These are phyloP conservation scores for Acanthosoma haemorrhoidale DNA, from an alignment of 2,888 invertebrate genomes.

Conservation along the genomic window DNA sequence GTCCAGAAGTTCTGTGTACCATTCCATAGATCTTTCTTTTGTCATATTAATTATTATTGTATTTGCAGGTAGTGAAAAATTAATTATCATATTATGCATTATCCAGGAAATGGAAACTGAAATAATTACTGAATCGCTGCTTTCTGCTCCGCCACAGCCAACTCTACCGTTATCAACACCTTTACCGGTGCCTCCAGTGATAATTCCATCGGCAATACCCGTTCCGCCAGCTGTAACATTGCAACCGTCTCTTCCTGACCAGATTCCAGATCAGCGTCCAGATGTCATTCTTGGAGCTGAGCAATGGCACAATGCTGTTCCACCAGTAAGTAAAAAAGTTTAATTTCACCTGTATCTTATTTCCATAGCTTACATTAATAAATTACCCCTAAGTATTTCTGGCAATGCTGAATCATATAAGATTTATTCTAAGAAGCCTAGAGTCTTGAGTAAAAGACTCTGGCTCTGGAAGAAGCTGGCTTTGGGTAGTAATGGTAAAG, in stretches of 20 bases:
- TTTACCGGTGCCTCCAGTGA: slow-evolving; percentile 10
- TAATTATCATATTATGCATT: background rate
- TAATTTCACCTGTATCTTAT: no score
- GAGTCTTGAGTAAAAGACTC: no score
- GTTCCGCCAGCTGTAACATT: background rate
- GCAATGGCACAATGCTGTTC: slow-evolving; percentile 59
- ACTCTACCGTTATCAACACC: background rate
- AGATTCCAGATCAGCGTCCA: slow-evolving; percentile 46
- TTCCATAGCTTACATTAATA: no score
- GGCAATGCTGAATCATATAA: no score
- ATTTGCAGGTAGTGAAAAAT: background rate
- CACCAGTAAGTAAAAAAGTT: slow-evolving; percentile 49
- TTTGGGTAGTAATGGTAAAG: no score
- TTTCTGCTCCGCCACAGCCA: background rate
- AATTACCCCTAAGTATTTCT: no score
- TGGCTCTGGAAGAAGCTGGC: no score
- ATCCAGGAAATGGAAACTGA: slow-evolving; percentile 38
- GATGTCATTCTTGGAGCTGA: slow-evolving; percentile 54
- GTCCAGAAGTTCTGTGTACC: no score
- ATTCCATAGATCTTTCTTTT: no score
- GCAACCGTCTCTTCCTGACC: slow-evolving; percentile 17
- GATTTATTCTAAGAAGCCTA: no score
- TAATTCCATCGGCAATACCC: background rate
- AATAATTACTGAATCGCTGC: slow-evolving; percentile 25
- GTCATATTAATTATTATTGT: no score